Percentiles rank a stretch among this genome's conserved stretches.
These are phyloP conservation scores for Mormyrops boulengeri DNA, from an alignment of 2,797 vertebrate genomes.

Conservation along the genomic window DNA sequence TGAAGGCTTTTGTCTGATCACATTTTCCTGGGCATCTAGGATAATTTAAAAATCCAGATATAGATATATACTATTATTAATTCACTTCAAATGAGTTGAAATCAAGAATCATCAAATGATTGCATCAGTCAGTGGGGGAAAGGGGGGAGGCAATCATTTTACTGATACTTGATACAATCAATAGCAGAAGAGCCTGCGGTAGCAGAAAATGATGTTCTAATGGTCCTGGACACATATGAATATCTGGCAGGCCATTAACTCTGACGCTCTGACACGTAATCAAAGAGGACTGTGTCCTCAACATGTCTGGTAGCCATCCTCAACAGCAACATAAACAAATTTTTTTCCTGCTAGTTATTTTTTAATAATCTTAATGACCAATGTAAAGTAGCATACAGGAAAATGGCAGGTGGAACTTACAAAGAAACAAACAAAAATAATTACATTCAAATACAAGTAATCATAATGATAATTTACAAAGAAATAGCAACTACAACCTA, in stretches of 20 bases:
- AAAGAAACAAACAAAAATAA: neutral
- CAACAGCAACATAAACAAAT: neutral
- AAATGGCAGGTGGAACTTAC: neutral
- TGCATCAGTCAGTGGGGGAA: neutral
- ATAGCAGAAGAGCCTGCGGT: neutral
- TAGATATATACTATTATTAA: neutral
- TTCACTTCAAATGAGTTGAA: neutral
- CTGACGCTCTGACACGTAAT: neutral
- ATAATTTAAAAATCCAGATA: neutral
- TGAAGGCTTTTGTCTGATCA: neutral
- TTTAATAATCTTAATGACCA: neutral
- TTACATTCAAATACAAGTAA: neutral
- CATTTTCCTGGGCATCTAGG: neutral
- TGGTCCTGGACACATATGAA: neutral
- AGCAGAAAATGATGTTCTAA: neutral
- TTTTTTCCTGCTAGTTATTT: neutral
- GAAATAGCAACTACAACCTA: neutral
- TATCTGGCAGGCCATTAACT: neutral
- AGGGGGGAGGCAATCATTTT: neutral
- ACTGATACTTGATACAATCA: neutral
- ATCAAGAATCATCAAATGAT: neutral
- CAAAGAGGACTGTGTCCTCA: neutral
- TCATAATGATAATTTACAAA: neutral
- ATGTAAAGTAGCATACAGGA: neutral
- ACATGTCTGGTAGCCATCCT: neutral